Evolutionary conservation across 2,797 vertebrate genomes (phyloP).

Genomic region (Poecilia velifera): DNA sequence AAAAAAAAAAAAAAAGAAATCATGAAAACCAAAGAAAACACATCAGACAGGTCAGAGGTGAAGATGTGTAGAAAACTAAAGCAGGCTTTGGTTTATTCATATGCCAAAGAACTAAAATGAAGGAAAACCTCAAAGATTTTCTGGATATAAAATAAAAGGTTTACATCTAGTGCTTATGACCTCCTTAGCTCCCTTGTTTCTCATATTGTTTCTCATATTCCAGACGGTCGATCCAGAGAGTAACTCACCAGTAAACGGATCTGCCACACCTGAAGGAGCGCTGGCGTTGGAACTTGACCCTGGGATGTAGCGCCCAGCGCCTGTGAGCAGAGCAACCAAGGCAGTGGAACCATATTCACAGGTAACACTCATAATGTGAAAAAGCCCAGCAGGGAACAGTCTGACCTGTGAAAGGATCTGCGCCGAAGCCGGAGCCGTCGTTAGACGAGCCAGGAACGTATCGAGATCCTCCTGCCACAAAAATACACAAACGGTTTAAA

Average conservation of each 20-base stretch:
- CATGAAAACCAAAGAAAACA: neutral
- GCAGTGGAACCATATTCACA: neutral
- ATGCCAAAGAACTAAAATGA: too few relatives aligned
- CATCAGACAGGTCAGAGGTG: neutral
- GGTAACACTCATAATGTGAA: neutral
- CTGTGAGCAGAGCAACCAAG: slow-evolving; percentile 61
- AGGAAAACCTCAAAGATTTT: neutral
- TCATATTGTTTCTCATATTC: neutral
- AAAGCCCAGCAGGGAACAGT: neutral
- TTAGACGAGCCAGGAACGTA: slow-evolving; percentile 87
- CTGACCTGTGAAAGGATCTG: slow-evolving; percentile 93
- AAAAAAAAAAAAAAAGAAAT: neutral
- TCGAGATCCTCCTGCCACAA: slow-evolving; percentile 85
- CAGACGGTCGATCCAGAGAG: neutral
- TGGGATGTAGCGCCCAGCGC: slow-evolving; percentile 85
- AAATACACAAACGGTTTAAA: neutral
- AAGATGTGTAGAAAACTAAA: neutral
- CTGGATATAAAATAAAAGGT: neutral
- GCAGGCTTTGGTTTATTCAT: neutral
- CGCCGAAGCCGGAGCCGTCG: slow-evolving; percentile 60
- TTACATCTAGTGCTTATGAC: neutral
- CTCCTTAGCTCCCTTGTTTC: neutral
- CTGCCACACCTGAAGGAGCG: slow-evolving; percentile 63
- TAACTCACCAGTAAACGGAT: slow-evolving; percentile 81
- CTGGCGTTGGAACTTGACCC: slow-evolving; percentile 52